A percentile compares a stretch with the other conserved stretches of the same genome.
These are phyloP conservation scores for Coregonus suidteri DNA, from an alignment of 2,797 vertebrate species.

Conservation along the genomic window DNA sequence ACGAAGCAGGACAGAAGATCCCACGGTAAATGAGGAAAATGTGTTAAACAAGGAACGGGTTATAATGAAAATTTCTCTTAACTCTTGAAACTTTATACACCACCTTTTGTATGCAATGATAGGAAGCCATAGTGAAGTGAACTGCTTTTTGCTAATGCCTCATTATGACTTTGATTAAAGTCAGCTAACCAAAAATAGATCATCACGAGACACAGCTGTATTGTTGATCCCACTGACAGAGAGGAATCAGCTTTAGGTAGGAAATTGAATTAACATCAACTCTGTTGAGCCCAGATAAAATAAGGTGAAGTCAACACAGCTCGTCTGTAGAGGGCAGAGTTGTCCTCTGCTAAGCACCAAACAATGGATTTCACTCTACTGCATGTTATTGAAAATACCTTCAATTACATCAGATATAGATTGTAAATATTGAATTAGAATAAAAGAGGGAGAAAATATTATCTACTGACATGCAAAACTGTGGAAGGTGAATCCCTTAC, in stretches of 20 bases:
- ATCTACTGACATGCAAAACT: too few relatives aligned
- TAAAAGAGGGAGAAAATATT: too few relatives aligned
- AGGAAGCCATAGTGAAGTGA: background rate
- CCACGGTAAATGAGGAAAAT: background rate
- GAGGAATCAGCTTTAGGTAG: slow-evolving; percentile 14
- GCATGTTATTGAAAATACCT: background rate
- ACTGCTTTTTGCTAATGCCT: background rate
- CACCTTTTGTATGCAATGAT: background rate
- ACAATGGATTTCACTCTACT: background rate
- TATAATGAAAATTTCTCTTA: background rate
- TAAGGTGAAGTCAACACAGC: slow-evolving; percentile 6
- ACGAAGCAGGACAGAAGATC: background rate
- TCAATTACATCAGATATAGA: background rate
- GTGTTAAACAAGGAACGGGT: background rate
- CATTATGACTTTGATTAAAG: background rate
- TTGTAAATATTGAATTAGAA: background rate
- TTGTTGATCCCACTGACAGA: slow-evolving; percentile 1
- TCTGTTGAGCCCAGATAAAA: slow-evolving; percentile 18
- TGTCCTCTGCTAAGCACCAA: background rate
- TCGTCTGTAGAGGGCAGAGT: slow-evolving; percentile 74
- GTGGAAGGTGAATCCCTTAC: too few relatives aligned
- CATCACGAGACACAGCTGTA: background rate
- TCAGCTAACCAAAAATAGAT: slow-evolving; percentile 11
- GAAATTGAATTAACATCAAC: slow-evolving; percentile 32
- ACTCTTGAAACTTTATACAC: background rate